These are phyloP conservation scores for Araneus ventricosus DNA, from an alignment of 1,140 invertebrate genomes.

Conservation along the genomic window DNA sequence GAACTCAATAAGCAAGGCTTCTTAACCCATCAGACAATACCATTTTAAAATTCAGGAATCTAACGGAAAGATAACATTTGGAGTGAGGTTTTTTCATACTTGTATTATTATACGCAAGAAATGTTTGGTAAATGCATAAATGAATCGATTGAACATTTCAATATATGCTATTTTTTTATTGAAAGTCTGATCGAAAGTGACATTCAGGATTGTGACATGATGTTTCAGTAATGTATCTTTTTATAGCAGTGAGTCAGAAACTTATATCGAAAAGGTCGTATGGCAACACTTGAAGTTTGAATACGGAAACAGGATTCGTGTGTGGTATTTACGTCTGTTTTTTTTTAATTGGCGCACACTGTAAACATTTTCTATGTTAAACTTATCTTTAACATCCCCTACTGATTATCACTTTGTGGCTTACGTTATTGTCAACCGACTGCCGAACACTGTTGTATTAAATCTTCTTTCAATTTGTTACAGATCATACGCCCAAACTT, in stretches of 20 bases:
- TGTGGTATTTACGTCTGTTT: constrained; percentile 74
- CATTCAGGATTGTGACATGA: background rate
- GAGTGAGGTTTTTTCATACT: background rate
- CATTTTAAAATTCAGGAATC: too few relatives aligned
- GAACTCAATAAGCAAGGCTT: too few relatives aligned
- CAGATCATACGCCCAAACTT: constrained; percentile 37
- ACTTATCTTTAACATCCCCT: constrained; percentile 21
- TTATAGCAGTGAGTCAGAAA: constrained; percentile 60
- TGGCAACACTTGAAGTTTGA: constrained; percentile 65
- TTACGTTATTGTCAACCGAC: background rate
- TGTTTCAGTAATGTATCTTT: constrained; percentile 46
- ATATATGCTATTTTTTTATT: background rate
- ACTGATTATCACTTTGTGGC: constrained; percentile 30
- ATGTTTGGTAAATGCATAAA: background rate
- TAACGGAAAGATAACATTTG: background rate
- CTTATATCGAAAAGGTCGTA: background rate
- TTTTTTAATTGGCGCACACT: constrained; percentile 66
- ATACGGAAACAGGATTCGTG: constrained; percentile 74
- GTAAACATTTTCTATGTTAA: constrained; percentile 59
- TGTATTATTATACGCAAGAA: background rate
- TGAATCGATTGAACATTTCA: background rate
- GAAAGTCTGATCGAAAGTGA: background rate
- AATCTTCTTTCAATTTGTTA: background rate
- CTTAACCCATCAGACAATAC: too few relatives aligned
- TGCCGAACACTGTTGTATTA: background rate